A percentile compares a stretch with the other conserved stretches of the same genome.
phyloP scores from a whole-genome alignment of 2,797 vertebrate genomes.

The Argyrosomus regius region DNA sequence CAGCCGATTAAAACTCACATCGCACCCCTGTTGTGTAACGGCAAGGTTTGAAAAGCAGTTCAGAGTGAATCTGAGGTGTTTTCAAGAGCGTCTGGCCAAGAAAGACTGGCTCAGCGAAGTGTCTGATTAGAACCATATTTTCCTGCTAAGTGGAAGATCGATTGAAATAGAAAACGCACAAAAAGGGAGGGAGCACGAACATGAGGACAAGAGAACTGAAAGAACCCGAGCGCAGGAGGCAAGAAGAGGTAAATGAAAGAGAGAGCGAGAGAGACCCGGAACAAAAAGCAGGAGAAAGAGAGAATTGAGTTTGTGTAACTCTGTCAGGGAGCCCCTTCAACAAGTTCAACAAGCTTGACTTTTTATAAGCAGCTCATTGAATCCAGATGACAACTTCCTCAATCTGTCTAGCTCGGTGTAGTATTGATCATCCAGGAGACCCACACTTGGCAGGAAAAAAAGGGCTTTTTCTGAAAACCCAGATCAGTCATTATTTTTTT shows the following conservation, averaged over 20 bases:
- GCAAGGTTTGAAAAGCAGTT: conserved; percentile 35
- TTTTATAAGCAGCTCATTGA: conserved; percentile 78
- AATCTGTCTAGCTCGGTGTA: conserved; percentile 51
- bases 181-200: conserved; percentile 25
- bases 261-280: conserved; percentile 36
- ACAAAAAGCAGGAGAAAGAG: conserved; percentile 63
- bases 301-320: conserved; percentile 72
- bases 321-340: conserved; percentile 79
- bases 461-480: conserved; percentile 43
- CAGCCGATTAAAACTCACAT: conserved; percentile 19
- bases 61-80: conserved; percentile 51
- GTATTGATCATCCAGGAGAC: conserved; percentile 63
- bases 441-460: conserved; percentile 29
- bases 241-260: conserved; percentile 46
- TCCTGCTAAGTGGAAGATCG: conserved; percentile 65
- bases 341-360: conserved; percentile 84
- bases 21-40: conserved; percentile 12
- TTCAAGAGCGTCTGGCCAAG: conserved; percentile 60
- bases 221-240: conserved; percentile 39
- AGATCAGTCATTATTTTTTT: conserved; percentile 60
- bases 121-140: conserved; percentile 78
- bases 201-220: conserved; percentile 35
- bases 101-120: conserved; percentile 65
- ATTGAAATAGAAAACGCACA: conserved; percentile 43
- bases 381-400: conserved; percentile 84